Evolutionary conservation across 2,113 vertebrate genomes (phyloP).

Genomic region (Cyprinus carpio): DNA sequence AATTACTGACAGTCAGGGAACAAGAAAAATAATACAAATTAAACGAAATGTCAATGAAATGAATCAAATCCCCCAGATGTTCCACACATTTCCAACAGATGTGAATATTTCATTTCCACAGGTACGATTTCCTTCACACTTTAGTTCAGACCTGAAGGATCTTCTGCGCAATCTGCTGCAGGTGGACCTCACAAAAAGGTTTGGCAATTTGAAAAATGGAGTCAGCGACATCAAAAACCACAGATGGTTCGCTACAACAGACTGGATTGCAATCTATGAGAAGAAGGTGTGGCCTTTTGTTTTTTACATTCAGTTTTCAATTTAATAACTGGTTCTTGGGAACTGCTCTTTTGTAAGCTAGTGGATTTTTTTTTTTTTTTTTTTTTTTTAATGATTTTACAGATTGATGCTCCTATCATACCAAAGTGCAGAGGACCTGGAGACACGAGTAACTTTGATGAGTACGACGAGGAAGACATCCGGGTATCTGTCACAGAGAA

Average conservation of each 20-base stretch:
- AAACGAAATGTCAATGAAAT: not conserved
- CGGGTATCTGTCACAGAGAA: constrained; percentile 97
- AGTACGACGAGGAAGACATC: constrained; percentile 98
- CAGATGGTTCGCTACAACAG: constrained; percentile 98
- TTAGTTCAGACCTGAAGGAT: constrained; percentile 99
- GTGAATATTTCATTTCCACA: constrained; percentile 61
- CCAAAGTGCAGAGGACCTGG: constrained; percentile 99
- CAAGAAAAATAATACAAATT: no score
- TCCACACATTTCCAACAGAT: not conserved
- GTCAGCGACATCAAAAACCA: constrained; percentile 99
- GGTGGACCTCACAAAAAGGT: constrained; percentile 97
- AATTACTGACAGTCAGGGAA: no score
- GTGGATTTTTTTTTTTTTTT: not conserved
- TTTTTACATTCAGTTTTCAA: not conserved
- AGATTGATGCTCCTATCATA: constrained; percentile 99
- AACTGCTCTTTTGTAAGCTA: not conserved
- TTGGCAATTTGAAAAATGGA: constrained; percentile 97
- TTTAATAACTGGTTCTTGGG: not conserved
- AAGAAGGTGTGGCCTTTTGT: constrained; percentile 81
- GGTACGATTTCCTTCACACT: constrained; percentile 98
- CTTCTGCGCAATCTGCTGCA: constrained; percentile 96
- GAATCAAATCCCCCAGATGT: not conserved
- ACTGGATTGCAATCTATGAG: constrained; percentile 99
- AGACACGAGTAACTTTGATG: constrained; percentile 99
- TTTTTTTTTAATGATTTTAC: not conserved